phyloP scores from a whole-genome alignment of 1,140 invertebrate genomes.

The Armadillidium nasatum region DNA sequence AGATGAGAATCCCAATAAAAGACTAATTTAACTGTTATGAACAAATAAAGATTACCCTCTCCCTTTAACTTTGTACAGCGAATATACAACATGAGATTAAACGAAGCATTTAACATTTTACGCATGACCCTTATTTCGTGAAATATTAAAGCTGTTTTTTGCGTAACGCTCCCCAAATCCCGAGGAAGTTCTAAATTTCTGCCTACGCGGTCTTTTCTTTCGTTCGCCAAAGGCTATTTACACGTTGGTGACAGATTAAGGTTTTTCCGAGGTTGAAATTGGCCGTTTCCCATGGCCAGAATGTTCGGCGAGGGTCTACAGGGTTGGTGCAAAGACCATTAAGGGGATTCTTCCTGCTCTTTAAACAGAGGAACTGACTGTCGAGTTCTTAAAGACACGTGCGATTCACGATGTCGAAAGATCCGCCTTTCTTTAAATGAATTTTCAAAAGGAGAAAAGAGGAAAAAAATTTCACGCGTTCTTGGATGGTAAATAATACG shows the following conservation, averaged over 20 bases:
- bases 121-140: neutral
- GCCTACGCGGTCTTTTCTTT: neutral
- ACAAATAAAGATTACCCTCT: neutral
- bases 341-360: neutral
- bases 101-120: neutral
- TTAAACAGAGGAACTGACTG: neutral
- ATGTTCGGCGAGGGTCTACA: neutral
- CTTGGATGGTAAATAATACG: no score
- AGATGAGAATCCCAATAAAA: neutral
- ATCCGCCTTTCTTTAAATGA: neutral
- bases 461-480: neutral
- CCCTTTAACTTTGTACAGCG: neutral
- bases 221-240: neutral
- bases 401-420: neutral
- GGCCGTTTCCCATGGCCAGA: neutral
- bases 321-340: neutral
- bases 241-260: neutral
- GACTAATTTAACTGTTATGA: slow-evolving; percentile 4
- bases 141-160: neutral
- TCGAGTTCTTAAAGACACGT: neutral
- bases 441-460: neutral
- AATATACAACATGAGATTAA: neutral
- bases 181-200: neutral
- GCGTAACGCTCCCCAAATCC: neutral
- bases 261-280: slow-evolving; percentile 3